Conservation (phyloP, 2,888 invertebrate genomes). For the Chrysotoxum bicinctum region DNA sequence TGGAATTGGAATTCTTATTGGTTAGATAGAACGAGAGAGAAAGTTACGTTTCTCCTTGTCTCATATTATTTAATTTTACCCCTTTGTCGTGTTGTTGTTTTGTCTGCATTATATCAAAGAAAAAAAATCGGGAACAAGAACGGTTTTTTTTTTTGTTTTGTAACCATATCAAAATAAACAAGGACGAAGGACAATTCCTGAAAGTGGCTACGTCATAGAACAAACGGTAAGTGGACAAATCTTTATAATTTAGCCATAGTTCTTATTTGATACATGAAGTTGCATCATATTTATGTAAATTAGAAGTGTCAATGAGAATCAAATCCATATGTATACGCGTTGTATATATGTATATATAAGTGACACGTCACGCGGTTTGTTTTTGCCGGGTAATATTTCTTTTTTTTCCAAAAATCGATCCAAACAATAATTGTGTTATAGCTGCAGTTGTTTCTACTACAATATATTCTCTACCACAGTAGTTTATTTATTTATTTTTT, state of each 20-base stretch:
- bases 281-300: constrained; percentile 32
- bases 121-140: constrained; percentile 21
- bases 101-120: constrained; percentile 4
- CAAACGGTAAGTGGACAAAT: constrained; percentile 49
- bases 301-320: background rate
- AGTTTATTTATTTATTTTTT: no score
- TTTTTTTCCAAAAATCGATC: background rate
- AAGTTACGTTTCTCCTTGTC: constrained; percentile 34
- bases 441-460: background rate
- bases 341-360: background rate
- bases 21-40: constrained; percentile 60
- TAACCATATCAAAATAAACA: constrained; percentile 24
- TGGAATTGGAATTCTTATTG: constrained; percentile 45
- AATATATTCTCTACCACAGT: no score
- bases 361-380: constrained; percentile 20
- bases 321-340: background rate
- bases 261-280: background rate
- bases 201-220: constrained; percentile 52
- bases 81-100: constrained; percentile 38
- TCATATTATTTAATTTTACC: constrained; percentile 33
- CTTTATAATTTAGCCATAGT: background rate
- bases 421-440: background rate
- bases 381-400: constrained; percentile 17
- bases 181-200: constrained; percentile 65
- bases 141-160: constrained; percentile 1